phyloP scores from a whole-genome alignment of 37 sponge, comb jelly and placozoan genomes.

The Oscarella lobularis region DNA sequence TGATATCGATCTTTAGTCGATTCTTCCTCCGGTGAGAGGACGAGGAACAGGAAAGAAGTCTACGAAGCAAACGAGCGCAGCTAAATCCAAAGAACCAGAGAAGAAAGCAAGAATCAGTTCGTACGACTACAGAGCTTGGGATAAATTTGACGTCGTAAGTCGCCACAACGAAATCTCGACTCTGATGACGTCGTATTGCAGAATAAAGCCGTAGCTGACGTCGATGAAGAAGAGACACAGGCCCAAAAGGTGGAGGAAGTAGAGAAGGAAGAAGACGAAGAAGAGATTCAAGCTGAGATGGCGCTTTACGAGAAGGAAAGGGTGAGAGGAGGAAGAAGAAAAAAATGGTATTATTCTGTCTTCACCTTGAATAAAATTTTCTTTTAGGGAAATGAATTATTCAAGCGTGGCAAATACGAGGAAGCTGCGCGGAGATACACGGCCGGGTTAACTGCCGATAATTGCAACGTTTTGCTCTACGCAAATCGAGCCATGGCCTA shows the following conservation, averaged over 20 bases:
- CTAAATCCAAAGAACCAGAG: too few relatives aligned
- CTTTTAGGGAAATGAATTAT: constrained; percentile 64
- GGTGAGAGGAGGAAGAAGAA: constrained; percentile 6
- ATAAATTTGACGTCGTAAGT: constrained; percentile 93
- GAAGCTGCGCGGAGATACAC: constrained; percentile 84
- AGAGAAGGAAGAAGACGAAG: constrained; percentile 18
- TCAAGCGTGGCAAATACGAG: constrained; percentile 64
- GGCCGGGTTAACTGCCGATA: constrained; percentile 57
- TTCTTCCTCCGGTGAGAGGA: too few relatives aligned
- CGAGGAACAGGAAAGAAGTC: not conserved
- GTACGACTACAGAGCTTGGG: constrained; percentile 90
- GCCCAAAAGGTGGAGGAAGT: constrained; percentile 10
- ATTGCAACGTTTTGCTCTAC: constrained; percentile 44
- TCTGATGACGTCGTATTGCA: constrained; percentile 8
- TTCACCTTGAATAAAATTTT: not conserved
- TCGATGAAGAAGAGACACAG: constrained; percentile 40
- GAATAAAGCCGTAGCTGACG: constrained; percentile 56
- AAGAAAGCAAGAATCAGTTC: constrained; percentile 54
- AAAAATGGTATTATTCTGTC: not conserved
- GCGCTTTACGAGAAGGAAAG: constrained; percentile 64
- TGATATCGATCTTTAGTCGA: too few relatives aligned
- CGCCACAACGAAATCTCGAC: not conserved
- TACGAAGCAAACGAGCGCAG: too few relatives aligned
- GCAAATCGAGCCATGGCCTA: constrained; percentile 97
- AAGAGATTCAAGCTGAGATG: constrained; percentile 27